Percentiles rank a stretch among this genome's conserved stretches.
phyloP scores from a whole-genome alignment of 1,140 invertebrate species.

The Maconellicoccus hirsutus region DNA sequence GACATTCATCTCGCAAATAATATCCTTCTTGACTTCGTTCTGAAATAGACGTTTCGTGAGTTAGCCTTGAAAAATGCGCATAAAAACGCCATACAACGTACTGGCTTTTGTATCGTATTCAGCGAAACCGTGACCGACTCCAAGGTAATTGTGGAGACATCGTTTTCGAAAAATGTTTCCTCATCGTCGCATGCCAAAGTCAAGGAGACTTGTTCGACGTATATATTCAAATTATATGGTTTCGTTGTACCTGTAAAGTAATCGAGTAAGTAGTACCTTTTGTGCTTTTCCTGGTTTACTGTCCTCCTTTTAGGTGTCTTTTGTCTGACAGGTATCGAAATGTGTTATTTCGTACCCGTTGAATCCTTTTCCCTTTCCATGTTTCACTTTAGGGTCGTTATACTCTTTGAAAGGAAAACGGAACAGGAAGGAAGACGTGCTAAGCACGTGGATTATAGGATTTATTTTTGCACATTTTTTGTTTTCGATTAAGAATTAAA shows the following conservation, averaged over 20 bases:
- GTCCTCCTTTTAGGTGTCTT: too few species aligned
- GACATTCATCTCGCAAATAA: background rate
- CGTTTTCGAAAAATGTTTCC: background rate
- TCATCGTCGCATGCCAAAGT: background rate
- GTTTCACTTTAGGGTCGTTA: too few species aligned
- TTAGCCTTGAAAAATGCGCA: too few species aligned
- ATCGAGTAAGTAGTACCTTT: background rate
- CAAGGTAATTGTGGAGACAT: background rate
- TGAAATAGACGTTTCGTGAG: background rate
- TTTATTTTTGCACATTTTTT: too few species aligned
- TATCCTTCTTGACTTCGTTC: slow-evolving; percentile 10
- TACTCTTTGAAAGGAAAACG: too few species aligned
- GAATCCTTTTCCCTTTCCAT: too few species aligned
- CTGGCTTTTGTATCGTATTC: background rate
- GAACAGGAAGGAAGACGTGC: too few species aligned
- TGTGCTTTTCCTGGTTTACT: too few species aligned
- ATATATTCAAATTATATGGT: background rate
- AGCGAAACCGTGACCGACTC: background rate
- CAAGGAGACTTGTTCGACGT: background rate
- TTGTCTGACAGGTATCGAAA: too few species aligned
- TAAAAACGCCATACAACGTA: background rate
- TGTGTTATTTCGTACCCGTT: too few species aligned
- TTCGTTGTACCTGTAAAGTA: background rate
- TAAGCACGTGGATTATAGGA: too few species aligned
- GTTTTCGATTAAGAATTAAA: too few species aligned